Conservation (phyloP, 2,888 invertebrate species). For the Idaea aversata region DNA sequence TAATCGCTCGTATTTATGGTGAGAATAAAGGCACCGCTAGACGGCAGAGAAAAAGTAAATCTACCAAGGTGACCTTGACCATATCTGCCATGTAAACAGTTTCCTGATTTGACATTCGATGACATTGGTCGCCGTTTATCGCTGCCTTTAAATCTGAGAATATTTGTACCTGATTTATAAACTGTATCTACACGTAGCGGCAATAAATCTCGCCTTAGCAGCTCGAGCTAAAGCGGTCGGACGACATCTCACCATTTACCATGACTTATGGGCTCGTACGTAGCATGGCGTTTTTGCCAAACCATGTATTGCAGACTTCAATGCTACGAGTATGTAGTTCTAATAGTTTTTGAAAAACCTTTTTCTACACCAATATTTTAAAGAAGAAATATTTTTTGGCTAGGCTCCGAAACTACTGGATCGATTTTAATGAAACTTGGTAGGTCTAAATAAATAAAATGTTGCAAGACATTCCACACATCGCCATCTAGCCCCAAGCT, state of each 20-base stretch:
- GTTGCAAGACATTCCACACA: too few relatives aligned
- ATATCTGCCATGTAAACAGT: too few relatives aligned
- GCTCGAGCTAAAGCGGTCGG: slow-evolving; percentile 50
- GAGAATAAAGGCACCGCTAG: slow-evolving; percentile 2
- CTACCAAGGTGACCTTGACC: too few relatives aligned
- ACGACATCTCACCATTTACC: slow-evolving; percentile 46
- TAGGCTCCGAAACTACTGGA: too few relatives aligned
- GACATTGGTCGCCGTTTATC: neutral
- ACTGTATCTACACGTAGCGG: slow-evolving; percentile 50
- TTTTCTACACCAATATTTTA: too few relatives aligned
- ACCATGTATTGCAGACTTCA: slow-evolving; percentile 40
- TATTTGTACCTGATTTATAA: slow-evolving; percentile 41
- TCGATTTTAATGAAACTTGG: too few relatives aligned
- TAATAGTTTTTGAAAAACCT: neutral
- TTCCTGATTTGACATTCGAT: too few relatives aligned
- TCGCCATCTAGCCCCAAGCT: too few relatives aligned
- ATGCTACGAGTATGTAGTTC: slow-evolving; percentile 14
- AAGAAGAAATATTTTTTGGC: too few relatives aligned
- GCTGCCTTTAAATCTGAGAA: slow-evolving; percentile 27
- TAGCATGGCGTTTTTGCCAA: slow-evolving; percentile 49
- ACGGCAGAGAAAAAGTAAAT: too few relatives aligned
- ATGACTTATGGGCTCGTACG: slow-evolving; percentile 53
- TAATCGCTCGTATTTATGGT: neutral
- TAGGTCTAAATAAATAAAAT: too few relatives aligned
- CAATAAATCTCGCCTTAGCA: slow-evolving; percentile 55